Evolutionary conservation across 30 jellyfish, hydroid and myxozoan species (phyloP).

Genomic region (Hydractinia symbiolongicarpus): DNA sequence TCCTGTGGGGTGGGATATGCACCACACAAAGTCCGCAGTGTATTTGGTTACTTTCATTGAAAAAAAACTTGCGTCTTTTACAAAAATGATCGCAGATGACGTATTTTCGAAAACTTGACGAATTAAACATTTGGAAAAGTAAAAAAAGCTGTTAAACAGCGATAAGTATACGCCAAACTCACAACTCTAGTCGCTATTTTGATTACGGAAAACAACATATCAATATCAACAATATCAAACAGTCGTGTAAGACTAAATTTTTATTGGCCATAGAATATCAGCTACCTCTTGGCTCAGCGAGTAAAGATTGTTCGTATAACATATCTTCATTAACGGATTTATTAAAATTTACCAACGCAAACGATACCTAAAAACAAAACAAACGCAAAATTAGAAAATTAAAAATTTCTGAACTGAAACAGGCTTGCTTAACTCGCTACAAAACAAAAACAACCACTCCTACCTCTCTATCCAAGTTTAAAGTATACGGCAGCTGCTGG

Average conservation of each 20-base stretch:
- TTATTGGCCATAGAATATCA: not conserved
- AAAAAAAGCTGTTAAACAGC: too few species aligned
- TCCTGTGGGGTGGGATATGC: too few species aligned
- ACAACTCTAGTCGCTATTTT: too few species aligned
- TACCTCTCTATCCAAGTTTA: slow-evolving; percentile 59
- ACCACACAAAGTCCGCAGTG: too few species aligned
- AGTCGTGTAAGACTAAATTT: not conserved
- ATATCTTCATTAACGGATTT: slow-evolving; percentile 49
- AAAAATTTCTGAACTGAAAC: not conserved
- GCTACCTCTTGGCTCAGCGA: slow-evolving; percentile 73
- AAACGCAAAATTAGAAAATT: not conserved
- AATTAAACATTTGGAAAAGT: too few species aligned
- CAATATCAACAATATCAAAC: too few species aligned
- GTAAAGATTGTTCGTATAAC: slow-evolving; percentile 54
- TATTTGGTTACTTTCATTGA: too few species aligned
- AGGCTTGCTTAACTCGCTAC: not conserved
- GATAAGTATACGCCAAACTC: too few species aligned
- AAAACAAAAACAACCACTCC: slow-evolving; percentile 7
- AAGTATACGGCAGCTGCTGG: slow-evolving; percentile 83
- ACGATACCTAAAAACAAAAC: slow-evolving; percentile 17
- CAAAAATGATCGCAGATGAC: too few species aligned
- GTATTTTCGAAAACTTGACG: too few species aligned
- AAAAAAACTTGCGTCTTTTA: too few species aligned
- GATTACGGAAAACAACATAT: too few species aligned
- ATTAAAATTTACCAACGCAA: slow-evolving; percentile 49